Evolutionary conservation across 23 tunicate genomes (phyloP).

Genomic region (Diplosoma virens): DNA sequence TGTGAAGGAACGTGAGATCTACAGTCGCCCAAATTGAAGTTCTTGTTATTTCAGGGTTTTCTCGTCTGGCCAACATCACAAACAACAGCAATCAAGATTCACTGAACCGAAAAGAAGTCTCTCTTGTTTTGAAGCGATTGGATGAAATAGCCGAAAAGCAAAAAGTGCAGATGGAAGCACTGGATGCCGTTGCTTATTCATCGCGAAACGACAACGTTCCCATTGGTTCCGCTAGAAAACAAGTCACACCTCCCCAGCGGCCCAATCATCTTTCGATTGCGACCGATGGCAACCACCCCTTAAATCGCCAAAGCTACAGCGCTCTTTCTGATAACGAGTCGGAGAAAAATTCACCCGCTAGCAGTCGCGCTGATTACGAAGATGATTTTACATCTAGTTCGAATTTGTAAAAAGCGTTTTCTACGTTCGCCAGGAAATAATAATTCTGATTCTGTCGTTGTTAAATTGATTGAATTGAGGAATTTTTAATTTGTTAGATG

Average conservation of each 20-base stretch:
- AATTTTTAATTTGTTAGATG: too few relatives aligned
- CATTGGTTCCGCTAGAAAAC: too few relatives aligned
- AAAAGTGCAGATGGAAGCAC: constrained; percentile 42
- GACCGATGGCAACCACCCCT: neutral
- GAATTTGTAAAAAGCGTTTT: too few relatives aligned
- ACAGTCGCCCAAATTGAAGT: too few relatives aligned
- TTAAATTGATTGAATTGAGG: too few relatives aligned
- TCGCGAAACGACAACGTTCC: neutral
- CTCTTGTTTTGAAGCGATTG: constrained; percentile 48
- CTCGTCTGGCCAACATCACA: constrained; percentile 2
- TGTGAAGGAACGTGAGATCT: too few relatives aligned
- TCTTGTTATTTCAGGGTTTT: constrained; percentile 1
- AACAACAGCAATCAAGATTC: constrained; percentile 5
- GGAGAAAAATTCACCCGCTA: constrained; percentile 24
- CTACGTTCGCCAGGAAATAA: too few relatives aligned
- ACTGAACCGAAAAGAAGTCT: constrained; percentile 38
- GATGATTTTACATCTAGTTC: constrained; percentile 33
- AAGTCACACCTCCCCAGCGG: too few relatives aligned
- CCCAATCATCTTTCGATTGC: neutral
- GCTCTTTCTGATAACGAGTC: neutral
- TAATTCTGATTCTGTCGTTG: too few relatives aligned
- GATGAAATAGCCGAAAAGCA: constrained; percentile 61
- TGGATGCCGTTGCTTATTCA: constrained; percentile 36
- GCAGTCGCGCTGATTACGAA: constrained; percentile 37
- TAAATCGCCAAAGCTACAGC: neutral